These are phyloP conservation scores for Cladorhizidae sp. DNA, from an alignment of 37 sponge, comb jelly and placozoan species.

Conservation along the genomic window DNA sequence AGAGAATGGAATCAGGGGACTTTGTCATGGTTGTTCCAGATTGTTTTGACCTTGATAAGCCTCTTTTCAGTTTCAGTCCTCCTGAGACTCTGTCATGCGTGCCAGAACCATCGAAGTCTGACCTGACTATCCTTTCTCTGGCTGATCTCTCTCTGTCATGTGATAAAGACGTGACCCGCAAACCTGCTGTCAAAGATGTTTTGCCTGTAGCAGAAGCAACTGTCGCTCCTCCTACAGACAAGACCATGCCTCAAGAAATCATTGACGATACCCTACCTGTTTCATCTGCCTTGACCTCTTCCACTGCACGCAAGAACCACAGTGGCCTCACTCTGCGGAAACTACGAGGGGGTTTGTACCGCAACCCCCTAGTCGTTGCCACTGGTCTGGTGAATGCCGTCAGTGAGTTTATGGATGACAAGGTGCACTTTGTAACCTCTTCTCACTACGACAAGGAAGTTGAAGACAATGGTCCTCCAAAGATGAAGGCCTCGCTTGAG, in stretches of 20 bases:
- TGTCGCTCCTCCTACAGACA: neutral
- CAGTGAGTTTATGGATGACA: slow-evolving; percentile 38
- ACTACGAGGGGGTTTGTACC: slow-evolving; percentile 10
- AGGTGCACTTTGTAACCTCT: neutral
- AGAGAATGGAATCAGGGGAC: slow-evolving; percentile 22
- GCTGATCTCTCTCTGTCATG: slow-evolving; percentile 5
- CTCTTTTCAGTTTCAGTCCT: slow-evolving; percentile 34
- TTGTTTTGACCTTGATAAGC: slow-evolving; percentile 68
- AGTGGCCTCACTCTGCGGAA: slow-evolving; percentile 24
- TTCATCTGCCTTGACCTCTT: neutral
- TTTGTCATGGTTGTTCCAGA: slow-evolving; percentile 72
- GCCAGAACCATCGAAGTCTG: neutral
- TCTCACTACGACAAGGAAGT: neutral
- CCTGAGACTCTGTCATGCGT: neutral
- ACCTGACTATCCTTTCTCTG: neutral
- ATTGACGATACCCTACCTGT: neutral
- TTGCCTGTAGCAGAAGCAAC: neutral
- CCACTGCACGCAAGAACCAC: neutral
- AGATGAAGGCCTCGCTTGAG: neutral
- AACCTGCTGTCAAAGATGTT: neutral
- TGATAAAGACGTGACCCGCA: slow-evolving; percentile 25
- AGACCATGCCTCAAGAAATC: neutral
- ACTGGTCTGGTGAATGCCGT: slow-evolving; percentile 62
- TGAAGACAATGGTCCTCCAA: neutral
- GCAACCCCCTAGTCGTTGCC: slow-evolving; percentile 55